Percentiles rank a stretch among this genome's conserved stretches.
Conservation (phyloP, 2,888 invertebrate genomes). For the Zaprionus obscuricornis region DNA sequence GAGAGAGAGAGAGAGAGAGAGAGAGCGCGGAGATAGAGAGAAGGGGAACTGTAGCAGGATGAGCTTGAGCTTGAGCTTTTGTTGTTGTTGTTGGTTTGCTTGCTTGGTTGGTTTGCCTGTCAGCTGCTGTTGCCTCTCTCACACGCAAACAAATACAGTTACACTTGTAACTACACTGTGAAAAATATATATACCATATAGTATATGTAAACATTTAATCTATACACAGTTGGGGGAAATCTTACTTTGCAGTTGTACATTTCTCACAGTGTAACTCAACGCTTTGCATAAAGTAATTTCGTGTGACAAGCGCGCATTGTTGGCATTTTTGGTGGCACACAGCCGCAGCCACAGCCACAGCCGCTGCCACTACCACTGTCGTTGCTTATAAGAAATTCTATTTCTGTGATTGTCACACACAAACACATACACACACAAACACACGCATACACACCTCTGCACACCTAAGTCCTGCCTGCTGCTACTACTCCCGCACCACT, state of each 20-base stretch:
- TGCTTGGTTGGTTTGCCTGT: constrained; percentile 29
- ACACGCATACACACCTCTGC: not conserved
- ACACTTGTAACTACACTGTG: not conserved
- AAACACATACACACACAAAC: constrained; percentile 7
- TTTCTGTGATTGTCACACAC: constrained; percentile 59
- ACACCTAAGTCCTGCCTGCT: not conserved
- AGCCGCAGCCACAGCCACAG: not conserved
- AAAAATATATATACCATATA: not conserved
- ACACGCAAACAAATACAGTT: not conserved
- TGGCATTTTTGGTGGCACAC: constrained; percentile 50
- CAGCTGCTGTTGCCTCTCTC: constrained; percentile 36
- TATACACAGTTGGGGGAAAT: too few species aligned
- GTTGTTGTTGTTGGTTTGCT: constrained; percentile 10
- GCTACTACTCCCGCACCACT: not conserved
- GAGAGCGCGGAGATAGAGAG: too few species aligned
- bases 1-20: not conserved
- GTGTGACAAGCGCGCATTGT: constrained; percentile 61
- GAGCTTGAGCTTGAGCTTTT: constrained; percentile 41
- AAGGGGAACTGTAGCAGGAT: constrained; percentile 23
- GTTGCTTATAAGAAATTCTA: constrained; percentile 61
- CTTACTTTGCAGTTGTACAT: too few species aligned
- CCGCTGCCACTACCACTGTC: not conserved
- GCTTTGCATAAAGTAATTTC: constrained; percentile 65
- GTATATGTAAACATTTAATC: too few species aligned
- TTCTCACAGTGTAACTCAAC: constrained; percentile 15